Evolutionary conservation across 2,797 vertebrate genomes (phyloP).

Genomic region (Amblyraja radiata): DNA sequence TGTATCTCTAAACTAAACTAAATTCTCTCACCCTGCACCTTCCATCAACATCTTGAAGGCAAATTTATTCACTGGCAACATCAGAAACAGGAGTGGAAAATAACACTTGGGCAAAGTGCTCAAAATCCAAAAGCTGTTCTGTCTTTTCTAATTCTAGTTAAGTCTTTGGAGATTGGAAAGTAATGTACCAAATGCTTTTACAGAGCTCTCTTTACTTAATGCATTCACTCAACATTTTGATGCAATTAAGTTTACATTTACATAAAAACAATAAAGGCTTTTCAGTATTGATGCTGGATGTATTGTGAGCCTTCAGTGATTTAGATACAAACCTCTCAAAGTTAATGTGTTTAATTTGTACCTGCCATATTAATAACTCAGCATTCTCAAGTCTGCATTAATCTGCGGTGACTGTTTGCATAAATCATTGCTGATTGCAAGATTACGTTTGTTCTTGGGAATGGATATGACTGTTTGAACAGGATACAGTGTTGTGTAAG

Average conservation of each 20-base stretch:
- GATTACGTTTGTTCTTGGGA: neutral
- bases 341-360: constrained; percentile 11
- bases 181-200: constrained; percentile 16
- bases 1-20: too few species aligned
- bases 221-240: constrained; percentile 23
- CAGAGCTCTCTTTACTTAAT: constrained; percentile 10
- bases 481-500: neutral
- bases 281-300: neutral
- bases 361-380: neutral
- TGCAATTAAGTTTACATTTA: constrained; percentile 23
- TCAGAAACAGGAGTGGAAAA: neutral
- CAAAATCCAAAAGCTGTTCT: constrained; percentile 18
- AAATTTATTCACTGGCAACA: constrained; percentile 20
- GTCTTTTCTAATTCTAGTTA: constrained; percentile 19
- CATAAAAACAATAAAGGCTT: neutral
- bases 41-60: neutral
- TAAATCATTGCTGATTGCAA: neutral
- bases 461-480: neutral
- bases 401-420: constrained; percentile 44
- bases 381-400: constrained; percentile 41
- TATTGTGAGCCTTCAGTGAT: neutral
- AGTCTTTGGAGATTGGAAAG: neutral
- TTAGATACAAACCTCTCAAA: neutral
- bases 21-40: neutral
- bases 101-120: constrained; percentile 19